These are phyloP conservation scores for Benitochromis conjunctus DNA, from an alignment of 2,113 vertebrate species.

Conservation along the genomic window DNA sequence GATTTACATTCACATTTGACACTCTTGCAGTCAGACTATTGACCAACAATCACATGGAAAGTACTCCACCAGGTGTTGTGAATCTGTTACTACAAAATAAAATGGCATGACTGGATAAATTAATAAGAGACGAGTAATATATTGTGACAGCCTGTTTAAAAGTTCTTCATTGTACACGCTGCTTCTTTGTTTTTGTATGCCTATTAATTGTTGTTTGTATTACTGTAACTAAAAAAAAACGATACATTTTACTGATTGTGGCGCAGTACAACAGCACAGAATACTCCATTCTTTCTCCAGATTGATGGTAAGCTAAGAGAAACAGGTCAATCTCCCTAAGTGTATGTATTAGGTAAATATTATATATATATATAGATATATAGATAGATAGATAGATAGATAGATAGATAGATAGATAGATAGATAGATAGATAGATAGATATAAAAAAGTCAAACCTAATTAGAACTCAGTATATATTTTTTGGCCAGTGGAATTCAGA, in stretches of 20 bases:
- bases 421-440: no score
- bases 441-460: background rate
- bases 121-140: background rate
- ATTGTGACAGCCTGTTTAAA: background rate
- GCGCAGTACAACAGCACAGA: background rate
- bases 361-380: no score
- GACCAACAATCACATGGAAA: background rate
- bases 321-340: background rate
- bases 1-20: background rate
- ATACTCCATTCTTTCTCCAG: background rate
- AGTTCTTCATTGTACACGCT: background rate
- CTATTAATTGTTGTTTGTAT: background rate
- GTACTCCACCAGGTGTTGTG: conserved; percentile 36
- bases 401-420: no score
- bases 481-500: background rate
- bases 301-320: background rate
- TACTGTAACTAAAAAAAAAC: background rate
- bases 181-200: background rate
- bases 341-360: background rate
- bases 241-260: background rate
- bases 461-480: background rate
- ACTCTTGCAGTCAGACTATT: background rate
- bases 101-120: background rate
- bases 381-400: no score
- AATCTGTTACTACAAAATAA: conserved; percentile 22